phyloP scores from a whole-genome alignment of 2,113 vertebrate genomes.

The Egretta garzetta region DNA sequence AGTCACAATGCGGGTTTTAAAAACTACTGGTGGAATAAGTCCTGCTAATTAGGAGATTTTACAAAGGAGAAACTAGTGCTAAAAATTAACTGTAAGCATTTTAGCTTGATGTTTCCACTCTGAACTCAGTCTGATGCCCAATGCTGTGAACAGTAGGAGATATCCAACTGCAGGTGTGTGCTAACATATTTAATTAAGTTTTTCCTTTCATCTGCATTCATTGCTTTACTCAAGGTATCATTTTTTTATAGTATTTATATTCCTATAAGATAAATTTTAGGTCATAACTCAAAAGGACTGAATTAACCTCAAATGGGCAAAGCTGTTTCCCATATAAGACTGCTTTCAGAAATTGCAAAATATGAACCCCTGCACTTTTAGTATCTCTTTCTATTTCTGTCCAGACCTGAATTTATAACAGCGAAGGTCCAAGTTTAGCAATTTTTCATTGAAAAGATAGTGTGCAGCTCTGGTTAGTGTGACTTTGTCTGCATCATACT shows the following conservation, averaged over 20 bases:
- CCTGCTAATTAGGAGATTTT: background rate
- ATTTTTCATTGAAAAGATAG: background rate
- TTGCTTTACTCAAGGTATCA: background rate
- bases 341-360: background rate
- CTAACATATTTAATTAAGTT: background rate
- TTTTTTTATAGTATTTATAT: background rate
- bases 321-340: background rate
- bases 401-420: background rate
- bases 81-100: background rate
- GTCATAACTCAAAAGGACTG: background rate
- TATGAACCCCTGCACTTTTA: background rate
- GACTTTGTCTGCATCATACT: background rate
- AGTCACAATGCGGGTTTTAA: background rate
- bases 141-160: background rate
- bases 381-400: background rate
- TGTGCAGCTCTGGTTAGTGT: background rate
- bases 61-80: background rate
- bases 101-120: background rate
- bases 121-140: background rate
- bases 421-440: background rate
- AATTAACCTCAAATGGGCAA: background rate
- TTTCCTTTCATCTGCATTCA: background rate
- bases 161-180: background rate
- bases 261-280: background rate
- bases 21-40: background rate